Evolutionary conservation across 2,888 invertebrate species (phyloP), one percentile per base, ranked within the genome.

Genomic region (Idaea straminata): DNA sequence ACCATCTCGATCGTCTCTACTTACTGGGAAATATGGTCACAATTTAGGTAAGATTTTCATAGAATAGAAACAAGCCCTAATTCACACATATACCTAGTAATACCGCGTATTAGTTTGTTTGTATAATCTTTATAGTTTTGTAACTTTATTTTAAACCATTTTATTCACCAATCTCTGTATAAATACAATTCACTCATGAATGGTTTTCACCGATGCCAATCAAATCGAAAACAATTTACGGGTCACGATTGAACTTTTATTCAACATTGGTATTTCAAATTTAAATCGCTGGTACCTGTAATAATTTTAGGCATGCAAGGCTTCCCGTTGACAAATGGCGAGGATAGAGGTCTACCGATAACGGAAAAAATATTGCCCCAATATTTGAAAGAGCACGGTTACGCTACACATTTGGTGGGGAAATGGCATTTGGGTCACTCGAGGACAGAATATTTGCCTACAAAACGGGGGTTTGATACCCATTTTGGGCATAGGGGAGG

Each of bases 401-500:
- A 97, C 83, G 85, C 88, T 34, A 96, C 96, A 0, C 95, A 96
- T 81, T 95, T 96, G 57, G 94, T 97, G 15, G 97, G 97, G 15
- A 97, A 97, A 90, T 97, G 97, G 97, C 94, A 95, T 76, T 89
- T 96, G 64, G 96, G 96, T 1, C 79, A 80, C 64, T 84, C 90
- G 3, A 91, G 90, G 3, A 74, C 77, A 62, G 87, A 92, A 69
- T 95, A 94, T 79, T 94, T 96, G 5, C 97, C 97, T 0, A 94
- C 94, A 0, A 87, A 89, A 68, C 93, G 97, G 57, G 97, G 97
- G 4, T 98, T 97, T 80, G 96, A 97, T 76, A 94, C 95, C 36
- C 97, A 97, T 83, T 96, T 95, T 80, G 98, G 98, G 1, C 98
- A 97, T 81, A 96, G 96, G 93, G 96, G 95, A 68, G 97, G 97